A percentile compares a stretch with the other conserved stretches of the same genome.
Conservation (phyloP, 2,113 vertebrate species). For the Tetraodon nigroviridis region DNA sequence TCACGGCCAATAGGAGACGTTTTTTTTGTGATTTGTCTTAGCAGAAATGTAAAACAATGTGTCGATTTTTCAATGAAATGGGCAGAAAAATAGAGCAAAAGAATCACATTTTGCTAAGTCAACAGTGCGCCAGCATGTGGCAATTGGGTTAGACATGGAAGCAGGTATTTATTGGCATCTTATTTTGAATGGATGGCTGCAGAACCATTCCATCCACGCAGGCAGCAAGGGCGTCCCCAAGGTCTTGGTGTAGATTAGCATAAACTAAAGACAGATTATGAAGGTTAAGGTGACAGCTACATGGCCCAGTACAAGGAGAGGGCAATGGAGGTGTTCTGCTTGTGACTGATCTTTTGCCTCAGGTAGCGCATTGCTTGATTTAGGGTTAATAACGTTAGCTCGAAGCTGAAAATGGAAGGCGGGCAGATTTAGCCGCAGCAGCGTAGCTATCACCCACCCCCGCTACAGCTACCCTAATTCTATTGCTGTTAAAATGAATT, state of each 20-base stretch:
- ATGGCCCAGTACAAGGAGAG: constrained; percentile 57
- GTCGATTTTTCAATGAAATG: too few species aligned
- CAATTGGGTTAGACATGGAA: constrained; percentile 41
- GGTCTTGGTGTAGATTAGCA: constrained; percentile 37
- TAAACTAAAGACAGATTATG: constrained; percentile 17
- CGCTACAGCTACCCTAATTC: neutral
- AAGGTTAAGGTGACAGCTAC: constrained; percentile 23
- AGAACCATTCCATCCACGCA: constrained; percentile 2
- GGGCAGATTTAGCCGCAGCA: neutral
- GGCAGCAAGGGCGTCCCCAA: constrained; percentile 19
- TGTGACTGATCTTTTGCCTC: constrained; percentile 33
- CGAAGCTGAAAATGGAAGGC: constrained; percentile 9
- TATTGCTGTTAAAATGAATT: neutral
- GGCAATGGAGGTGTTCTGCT: constrained; percentile 15
- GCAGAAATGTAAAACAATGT: too few species aligned
- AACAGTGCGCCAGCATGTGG: constrained; percentile 54
- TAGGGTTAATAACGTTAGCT: constrained; percentile 41
- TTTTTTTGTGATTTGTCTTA: neutral
- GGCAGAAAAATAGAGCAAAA: too few species aligned
- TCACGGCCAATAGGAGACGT: neutral
- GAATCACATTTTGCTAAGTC: too few species aligned
- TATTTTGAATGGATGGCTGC: constrained; percentile 47
- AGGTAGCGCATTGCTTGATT: constrained; percentile 14
- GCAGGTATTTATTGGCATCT: constrained; percentile 51
- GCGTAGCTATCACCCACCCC: neutral